Conservation (phyloP, 2,888 invertebrate species). For the Amphipyra tragopoginis region DNA sequence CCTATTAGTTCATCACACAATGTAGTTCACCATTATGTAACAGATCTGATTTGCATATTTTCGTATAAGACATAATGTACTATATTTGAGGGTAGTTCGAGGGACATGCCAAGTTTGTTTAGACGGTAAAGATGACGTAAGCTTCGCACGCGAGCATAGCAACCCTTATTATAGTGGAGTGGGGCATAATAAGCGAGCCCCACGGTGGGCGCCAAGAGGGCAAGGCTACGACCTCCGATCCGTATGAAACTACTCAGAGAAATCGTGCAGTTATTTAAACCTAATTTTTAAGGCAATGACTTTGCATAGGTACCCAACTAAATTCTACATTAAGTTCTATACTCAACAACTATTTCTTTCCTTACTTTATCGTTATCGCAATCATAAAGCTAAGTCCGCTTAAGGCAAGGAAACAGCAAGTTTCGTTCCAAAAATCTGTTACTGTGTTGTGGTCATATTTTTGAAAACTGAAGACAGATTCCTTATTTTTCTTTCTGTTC, state of each 20-base stretch:
- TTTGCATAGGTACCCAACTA: constrained; percentile 36
- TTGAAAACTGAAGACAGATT: background rate
- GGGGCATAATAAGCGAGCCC: constrained; percentile 56
- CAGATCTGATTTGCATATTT: constrained; percentile 30
- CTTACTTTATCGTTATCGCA: background rate
- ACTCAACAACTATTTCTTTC: constrained; percentile 17
- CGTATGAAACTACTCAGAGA: constrained; percentile 47
- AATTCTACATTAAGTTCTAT: constrained; percentile 21
- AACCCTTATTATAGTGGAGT: constrained; percentile 54
- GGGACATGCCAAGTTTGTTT: constrained; percentile 59
- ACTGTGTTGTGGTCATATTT: background rate
- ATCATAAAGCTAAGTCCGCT: background rate
- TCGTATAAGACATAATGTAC: constrained; percentile 2
- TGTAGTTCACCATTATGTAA: constrained; percentile 25
- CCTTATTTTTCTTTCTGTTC: background rate
- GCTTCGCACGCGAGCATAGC: constrained; percentile 65
- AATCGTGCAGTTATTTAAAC: constrained; percentile 54
- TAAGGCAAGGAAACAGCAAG: background rate
- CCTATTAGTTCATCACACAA: constrained; percentile 7
- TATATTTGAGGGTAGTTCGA: constrained; percentile 37
- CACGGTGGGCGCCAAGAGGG: constrained; percentile 72
- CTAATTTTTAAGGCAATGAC: constrained; percentile 50
- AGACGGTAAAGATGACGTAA: constrained; percentile 66
- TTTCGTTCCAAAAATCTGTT: background rate
- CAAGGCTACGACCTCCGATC: constrained; percentile 74